Conservation (phyloP, 2,797 vertebrate genomes). For the Amniataba percoides region DNA sequence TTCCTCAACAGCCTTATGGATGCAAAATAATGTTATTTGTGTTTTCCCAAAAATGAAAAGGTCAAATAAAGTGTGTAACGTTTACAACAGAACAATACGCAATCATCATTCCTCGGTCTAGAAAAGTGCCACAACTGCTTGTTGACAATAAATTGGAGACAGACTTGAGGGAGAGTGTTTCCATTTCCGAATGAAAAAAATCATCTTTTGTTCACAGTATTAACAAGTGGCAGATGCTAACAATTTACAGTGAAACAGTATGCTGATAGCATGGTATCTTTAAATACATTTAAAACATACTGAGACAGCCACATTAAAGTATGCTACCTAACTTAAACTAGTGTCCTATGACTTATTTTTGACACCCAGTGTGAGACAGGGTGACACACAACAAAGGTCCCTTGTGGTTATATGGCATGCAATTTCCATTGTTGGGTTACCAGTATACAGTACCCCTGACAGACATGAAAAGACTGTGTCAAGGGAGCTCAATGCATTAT, state of each 20-base stretch:
- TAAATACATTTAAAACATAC: background rate
- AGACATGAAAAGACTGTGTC: conserved; percentile 12
- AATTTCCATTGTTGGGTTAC: background rate
- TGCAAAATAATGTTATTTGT: background rate
- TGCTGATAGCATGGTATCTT: background rate
- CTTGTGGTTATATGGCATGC: background rate
- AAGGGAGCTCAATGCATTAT: background rate
- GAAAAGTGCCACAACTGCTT: conserved; percentile 9
- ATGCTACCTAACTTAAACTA: background rate
- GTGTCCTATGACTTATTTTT: background rate
- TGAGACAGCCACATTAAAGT: background rate
- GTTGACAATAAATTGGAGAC: conserved; percentile 23
- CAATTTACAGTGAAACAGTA: conserved; percentile 10
- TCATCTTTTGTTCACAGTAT: background rate
- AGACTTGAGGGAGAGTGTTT: conserved; percentile 27
- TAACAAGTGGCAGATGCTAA: conserved; percentile 49
- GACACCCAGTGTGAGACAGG: background rate
- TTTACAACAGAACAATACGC: background rate
- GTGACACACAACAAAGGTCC: background rate
- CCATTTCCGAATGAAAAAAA: background rate
- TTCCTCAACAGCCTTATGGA: background rate
- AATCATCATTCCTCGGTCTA: background rate
- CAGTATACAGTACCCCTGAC: background rate
- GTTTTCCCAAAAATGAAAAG: background rate
- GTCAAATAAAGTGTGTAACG: background rate